phyloP scores from a whole-genome alignment of 2,797 vertebrate species.

The Acridotheres tristis region DNA sequence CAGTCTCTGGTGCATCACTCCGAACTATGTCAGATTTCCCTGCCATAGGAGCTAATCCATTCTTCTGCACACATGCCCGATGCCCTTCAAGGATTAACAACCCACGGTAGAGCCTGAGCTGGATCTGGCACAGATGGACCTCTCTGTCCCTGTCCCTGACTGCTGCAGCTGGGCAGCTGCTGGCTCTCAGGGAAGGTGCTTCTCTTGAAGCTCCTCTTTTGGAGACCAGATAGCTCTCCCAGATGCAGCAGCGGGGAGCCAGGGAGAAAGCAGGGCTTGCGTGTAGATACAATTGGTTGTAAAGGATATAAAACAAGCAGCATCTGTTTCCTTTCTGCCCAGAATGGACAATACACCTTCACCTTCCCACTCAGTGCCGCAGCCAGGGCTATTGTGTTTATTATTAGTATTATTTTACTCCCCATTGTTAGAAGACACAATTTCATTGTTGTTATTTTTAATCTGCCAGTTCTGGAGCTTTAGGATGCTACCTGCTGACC shows the following conservation, averaged over 20 bases:
- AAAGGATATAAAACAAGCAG: background rate
- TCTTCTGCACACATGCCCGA: background rate
- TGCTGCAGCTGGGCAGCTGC: background rate
- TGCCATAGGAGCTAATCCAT: background rate
- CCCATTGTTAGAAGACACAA: background rate
- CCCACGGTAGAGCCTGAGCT: background rate
- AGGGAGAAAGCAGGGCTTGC: background rate
- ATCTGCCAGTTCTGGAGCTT: background rate
- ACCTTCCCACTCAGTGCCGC: fast-evolving
- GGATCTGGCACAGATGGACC: background rate
- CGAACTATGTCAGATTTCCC: background rate
- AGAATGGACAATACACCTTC: background rate
- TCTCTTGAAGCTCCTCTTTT: fast-evolving
- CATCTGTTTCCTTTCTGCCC: background rate
- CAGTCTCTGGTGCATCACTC: background rate
- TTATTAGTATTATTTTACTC: background rate
- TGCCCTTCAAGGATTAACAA: background rate
- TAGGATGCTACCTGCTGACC: background rate
- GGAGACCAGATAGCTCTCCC: background rate
- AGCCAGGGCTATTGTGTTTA: background rate
- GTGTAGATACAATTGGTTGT: background rate
- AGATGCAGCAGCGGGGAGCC: background rate
- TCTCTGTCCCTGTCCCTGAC: background rate
- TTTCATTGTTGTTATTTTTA: constrained; percentile 19
- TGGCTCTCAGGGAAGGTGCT: background rate